phyloP scores from a whole-genome alignment of 2,888 invertebrate species.

The Lycia hirtaria region DNA sequence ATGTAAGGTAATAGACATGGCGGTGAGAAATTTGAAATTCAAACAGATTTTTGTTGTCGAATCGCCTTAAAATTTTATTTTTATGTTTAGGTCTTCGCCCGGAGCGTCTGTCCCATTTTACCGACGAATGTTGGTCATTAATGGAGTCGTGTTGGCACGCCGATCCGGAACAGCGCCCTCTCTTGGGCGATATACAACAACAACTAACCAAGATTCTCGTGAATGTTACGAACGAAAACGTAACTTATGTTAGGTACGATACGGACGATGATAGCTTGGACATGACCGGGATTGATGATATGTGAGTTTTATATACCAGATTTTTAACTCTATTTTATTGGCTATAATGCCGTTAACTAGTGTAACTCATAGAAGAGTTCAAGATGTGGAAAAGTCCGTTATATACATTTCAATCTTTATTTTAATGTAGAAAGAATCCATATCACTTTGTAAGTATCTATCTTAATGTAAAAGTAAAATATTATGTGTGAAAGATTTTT shows the following conservation, averaged over 20 bases:
- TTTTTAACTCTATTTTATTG: too few species aligned
- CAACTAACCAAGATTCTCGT: constrained; percentile 85
- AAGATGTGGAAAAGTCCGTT: too few species aligned
- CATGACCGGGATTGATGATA: constrained; percentile 53
- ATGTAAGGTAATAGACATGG: too few species aligned
- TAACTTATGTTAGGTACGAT: constrained; percentile 29
- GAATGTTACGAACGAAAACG: constrained; percentile 16
- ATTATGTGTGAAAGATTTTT: too few species aligned
- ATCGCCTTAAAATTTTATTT: too few species aligned
- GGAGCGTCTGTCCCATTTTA: constrained; percentile 90
- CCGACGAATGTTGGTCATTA: constrained; percentile 92
- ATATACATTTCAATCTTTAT: too few species aligned
- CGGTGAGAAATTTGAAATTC: too few species aligned
- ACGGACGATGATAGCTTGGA: constrained; percentile 59
- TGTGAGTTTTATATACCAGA: neutral
- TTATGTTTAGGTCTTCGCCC: constrained; percentile 89
- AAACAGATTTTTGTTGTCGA: neutral
- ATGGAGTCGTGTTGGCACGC: constrained; percentile 95
- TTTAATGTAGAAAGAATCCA: too few species aligned
- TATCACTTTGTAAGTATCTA: too few species aligned
- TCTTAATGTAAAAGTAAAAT: too few species aligned
- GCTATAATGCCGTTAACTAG: too few species aligned
- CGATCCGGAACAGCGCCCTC: constrained; percentile 89
- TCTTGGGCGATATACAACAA: constrained; percentile 92
- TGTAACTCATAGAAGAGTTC: too few species aligned